These are phyloP conservation scores for Drosophila tani DNA, from an alignment of 1,140 invertebrate genomes.

Conservation along the genomic window DNA sequence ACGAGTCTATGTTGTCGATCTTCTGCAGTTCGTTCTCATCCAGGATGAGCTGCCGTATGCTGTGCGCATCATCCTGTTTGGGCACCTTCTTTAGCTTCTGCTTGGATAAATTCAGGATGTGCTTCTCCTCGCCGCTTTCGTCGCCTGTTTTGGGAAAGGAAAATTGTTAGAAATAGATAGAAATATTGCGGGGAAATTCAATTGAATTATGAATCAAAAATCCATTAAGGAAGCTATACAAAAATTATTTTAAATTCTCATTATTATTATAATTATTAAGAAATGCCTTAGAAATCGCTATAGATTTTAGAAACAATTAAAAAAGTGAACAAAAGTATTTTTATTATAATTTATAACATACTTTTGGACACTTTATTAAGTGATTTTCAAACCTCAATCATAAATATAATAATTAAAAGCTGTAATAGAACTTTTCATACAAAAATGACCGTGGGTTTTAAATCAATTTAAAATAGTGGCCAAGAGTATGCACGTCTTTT, in stretches of 20 bases:
- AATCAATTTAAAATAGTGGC: no score
- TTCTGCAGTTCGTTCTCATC: slow-evolving; percentile 95
- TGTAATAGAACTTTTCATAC: no score
- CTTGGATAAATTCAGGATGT: slow-evolving; percentile 88
- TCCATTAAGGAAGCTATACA: not conserved
- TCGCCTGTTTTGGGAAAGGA: slow-evolving; percentile 45
- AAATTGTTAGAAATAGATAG: not conserved
- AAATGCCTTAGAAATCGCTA: no score
- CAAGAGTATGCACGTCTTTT: no score
- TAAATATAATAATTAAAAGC: no score
- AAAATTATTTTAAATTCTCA: not conserved
- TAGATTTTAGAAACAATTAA: not conserved
- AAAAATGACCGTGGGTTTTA: no score
- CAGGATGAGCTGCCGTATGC: slow-evolving; percentile 90
- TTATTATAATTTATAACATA: no score
- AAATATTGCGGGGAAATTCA: no score
- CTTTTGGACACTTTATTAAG: no score
- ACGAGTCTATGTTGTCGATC: slow-evolving; percentile 94
- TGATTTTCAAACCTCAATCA: no score
- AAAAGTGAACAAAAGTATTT: slow-evolving; percentile 1
- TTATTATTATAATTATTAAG: no score
- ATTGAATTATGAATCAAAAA: not conserved
- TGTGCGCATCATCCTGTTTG: slow-evolving; percentile 88
- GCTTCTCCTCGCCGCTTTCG: slow-evolving; percentile 67
- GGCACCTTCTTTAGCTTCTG: slow-evolving; percentile 91